Evolutionary conservation across 2,888 invertebrate species (phyloP).

Genomic region (Pollenia angustigena): DNA sequence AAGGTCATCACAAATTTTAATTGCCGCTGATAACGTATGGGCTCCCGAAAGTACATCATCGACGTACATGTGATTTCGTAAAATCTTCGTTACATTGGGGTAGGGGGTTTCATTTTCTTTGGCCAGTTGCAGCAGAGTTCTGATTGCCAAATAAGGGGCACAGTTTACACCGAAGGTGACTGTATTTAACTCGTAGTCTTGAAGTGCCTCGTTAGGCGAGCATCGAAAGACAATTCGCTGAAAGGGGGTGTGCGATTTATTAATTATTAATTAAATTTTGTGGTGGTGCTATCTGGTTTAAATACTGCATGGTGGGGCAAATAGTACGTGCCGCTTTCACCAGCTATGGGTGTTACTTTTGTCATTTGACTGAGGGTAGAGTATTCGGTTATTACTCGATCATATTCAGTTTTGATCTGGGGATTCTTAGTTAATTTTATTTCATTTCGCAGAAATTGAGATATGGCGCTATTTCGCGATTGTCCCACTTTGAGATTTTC

Average conservation of each 20-base stretch:
- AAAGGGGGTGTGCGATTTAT: too few relatives aligned
- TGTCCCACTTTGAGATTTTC: neutral
- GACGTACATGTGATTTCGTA: too few relatives aligned
- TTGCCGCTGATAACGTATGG: neutral
- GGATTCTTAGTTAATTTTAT: neutral
- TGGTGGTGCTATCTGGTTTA: slow-evolving; percentile 20
- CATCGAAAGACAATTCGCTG: neutral
- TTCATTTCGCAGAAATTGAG: slow-evolving; percentile 26
- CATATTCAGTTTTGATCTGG: slow-evolving; percentile 2
- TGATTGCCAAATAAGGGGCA: too few relatives aligned
- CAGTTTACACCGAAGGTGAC: neutral
- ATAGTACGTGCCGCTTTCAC: neutral
- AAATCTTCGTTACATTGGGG: too few relatives aligned
- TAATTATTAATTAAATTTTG: too few relatives aligned
- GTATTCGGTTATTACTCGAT: neutral
- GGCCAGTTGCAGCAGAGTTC: too few relatives aligned
- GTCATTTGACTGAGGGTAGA: slow-evolving; percentile 13
- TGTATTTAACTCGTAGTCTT: neutral
- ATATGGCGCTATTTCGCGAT: neutral
- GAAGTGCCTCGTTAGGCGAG: neutral
- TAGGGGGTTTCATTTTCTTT: too few relatives aligned
- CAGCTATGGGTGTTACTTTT: neutral
- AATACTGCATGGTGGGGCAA: slow-evolving; percentile 8
- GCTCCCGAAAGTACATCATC: neutral
- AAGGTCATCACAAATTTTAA: neutral